Evolutionary conservation across 1,140 invertebrate genomes (phyloP), one percentile per base, ranked within the genome.

Genomic region (Oppia nitens): DNA sequence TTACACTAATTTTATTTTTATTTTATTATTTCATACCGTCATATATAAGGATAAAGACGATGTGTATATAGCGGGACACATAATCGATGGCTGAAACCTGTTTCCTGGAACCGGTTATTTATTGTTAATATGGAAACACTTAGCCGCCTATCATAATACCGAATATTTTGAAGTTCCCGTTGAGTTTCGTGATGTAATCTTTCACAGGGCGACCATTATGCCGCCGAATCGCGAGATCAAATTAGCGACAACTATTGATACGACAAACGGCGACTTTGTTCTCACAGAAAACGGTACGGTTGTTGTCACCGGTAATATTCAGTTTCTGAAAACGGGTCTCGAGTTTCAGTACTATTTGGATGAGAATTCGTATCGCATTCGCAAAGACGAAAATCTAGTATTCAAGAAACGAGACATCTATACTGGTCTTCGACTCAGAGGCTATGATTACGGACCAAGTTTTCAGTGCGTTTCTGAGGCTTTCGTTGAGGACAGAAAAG

Each of bases 171-270:
- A 71, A 90, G 76, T 64, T 14, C 80, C 89, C 0, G 81, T 98
- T 0, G 73, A 86, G 3, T 77, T 98, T 65, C 85, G 94, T 70
- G 79, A 96, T 69, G 78, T 96, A 0, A 79, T 83, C 57, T 90
- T 98, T 68, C 82, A 84, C 60, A 77, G 88, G 56, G 91, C 93
- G 6, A 97, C 92, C 0, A 91, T 97, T 64, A 77, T 97, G 68
- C 83, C 84, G 74, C 78, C 1, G 81, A 92, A 4, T 87, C 84
- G 64, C 89, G 57, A 70, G 20, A 65, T 71, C 25, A 87, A 96
- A 66, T 73, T 88, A 11, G 78, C 94, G 2, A 90, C 83, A 65
- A 82, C 95, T 49, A 84, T 92, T 63, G 82, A 85, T 64, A 84
- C 82, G 25, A 83, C 79, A 26, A 83, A 80, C 29, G 89, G 89